Evolutionary conservation across 2,797 vertebrate genomes (phyloP).

Genomic region (Girardinus metallicus): DNA sequence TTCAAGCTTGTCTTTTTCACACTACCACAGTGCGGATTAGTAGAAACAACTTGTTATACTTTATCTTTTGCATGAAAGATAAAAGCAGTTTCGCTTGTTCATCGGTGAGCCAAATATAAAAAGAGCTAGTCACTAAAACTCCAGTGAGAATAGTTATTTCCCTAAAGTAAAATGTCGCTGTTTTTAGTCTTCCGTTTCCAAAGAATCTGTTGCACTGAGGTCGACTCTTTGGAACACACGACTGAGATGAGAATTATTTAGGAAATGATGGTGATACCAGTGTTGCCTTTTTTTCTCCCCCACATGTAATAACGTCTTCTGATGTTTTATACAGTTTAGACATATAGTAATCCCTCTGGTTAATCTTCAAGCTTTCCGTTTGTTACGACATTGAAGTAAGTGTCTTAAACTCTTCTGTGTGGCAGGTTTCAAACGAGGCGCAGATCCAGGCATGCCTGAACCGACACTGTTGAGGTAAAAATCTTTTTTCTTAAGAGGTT

Average conservation of each 20-base stretch:
- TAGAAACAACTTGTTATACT: background rate
- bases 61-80: too few relatives aligned
- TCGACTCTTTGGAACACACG: background rate
- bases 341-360: background rate
- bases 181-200: constrained; percentile 13
- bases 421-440: constrained; percentile 92
- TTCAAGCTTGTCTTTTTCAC: background rate
- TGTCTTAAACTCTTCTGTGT: background rate
- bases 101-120: background rate
- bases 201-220: constrained; percentile 7
- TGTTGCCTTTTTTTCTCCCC: background rate
- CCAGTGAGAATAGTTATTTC: background rate
- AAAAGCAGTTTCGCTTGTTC: background rate
- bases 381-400: background rate
- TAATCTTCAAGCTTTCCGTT: background rate
- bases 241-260: background rate
- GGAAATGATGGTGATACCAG: background rate
- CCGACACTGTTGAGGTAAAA: constrained; percentile 83
- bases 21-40: background rate
- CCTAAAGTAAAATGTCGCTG: background rate
- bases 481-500: background rate
- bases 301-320: background rate
- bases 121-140: background rate
- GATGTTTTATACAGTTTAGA: background rate
- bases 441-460: constrained; percentile 94